Percentiles rank a stretch among this genome's conserved stretches.
phyloP scores from a whole-genome alignment of 2,113 vertebrate species.

The Gallinago media region DNA sequence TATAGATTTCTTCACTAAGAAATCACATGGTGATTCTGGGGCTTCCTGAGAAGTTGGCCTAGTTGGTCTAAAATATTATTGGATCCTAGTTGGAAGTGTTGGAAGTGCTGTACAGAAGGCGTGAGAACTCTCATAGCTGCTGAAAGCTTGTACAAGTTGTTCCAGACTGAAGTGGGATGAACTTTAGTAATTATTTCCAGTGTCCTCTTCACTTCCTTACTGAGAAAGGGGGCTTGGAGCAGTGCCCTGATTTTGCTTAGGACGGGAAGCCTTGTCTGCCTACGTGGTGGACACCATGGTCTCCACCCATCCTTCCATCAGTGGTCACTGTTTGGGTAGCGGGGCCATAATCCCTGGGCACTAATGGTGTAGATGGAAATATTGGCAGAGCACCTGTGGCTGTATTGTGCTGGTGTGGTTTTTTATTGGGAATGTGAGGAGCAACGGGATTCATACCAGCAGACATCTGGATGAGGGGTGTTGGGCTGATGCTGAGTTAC shows the following conservation, averaged over 20 bases:
- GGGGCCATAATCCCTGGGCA: not conserved
- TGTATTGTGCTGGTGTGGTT: not conserved
- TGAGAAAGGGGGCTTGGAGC: not conserved
- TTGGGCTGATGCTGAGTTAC: not conserved
- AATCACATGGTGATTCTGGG: not conserved
- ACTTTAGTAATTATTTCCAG: not conserved
- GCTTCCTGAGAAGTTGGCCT: not conserved
- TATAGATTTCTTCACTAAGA: not conserved
- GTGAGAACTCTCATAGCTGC: not conserved
- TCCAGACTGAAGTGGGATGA: not conserved
- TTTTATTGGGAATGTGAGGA: not conserved
- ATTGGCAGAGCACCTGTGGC: fast-evolving
- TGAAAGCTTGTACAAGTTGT: not conserved
- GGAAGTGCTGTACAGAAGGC: not conserved
- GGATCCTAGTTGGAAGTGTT: not conserved
- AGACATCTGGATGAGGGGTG: not conserved
- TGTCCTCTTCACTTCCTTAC: not conserved
- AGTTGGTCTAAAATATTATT: not conserved
- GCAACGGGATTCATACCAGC: not conserved
- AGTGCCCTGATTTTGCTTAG: not conserved
- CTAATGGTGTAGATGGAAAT: not conserved
- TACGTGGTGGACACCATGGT: fast-evolving
- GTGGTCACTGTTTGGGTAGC: fast-evolving
- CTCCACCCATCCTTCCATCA: not conserved
- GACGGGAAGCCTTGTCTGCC: not conserved